Conservation (phyloP, 1,140 invertebrate genomes). For the Arion vulgaris region DNA sequence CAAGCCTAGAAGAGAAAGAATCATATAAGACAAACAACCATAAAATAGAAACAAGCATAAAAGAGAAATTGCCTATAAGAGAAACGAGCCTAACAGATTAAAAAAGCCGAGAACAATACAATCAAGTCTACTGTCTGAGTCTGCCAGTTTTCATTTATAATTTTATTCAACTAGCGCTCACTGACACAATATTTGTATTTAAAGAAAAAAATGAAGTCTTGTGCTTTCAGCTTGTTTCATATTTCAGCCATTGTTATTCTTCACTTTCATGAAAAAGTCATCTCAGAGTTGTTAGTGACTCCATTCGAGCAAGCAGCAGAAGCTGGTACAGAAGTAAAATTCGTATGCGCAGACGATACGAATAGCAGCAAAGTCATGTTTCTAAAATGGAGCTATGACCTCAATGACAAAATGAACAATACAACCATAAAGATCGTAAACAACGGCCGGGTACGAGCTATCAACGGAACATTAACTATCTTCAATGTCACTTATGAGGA, state of each 20-base stretch:
- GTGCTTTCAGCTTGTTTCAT: background rate
- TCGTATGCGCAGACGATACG: background rate
- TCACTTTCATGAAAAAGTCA: background rate
- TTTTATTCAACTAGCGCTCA: no score
- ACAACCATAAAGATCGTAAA: background rate
- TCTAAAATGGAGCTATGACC: background rate
- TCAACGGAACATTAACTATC: background rate
- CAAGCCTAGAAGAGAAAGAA: no score
- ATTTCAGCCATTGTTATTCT: background rate
- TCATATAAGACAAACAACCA: no score
- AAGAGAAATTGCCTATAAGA: no score
- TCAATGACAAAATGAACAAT: background rate
- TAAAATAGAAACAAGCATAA: no score
- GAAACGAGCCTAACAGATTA: no score
- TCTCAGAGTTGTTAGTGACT: background rate
- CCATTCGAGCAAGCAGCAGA: background rate
- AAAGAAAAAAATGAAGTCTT: background rate
- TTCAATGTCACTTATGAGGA: background rate
- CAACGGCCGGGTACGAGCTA: background rate
- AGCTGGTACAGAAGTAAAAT: background rate
- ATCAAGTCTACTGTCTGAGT: no score
- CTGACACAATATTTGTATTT: no score
- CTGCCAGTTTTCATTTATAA: no score
- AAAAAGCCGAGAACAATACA: no score
- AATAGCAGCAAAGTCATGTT: background rate